phyloP scores from a whole-genome alignment of 2,797 vertebrate species.

The Rhabdomys pumilio region DNA sequence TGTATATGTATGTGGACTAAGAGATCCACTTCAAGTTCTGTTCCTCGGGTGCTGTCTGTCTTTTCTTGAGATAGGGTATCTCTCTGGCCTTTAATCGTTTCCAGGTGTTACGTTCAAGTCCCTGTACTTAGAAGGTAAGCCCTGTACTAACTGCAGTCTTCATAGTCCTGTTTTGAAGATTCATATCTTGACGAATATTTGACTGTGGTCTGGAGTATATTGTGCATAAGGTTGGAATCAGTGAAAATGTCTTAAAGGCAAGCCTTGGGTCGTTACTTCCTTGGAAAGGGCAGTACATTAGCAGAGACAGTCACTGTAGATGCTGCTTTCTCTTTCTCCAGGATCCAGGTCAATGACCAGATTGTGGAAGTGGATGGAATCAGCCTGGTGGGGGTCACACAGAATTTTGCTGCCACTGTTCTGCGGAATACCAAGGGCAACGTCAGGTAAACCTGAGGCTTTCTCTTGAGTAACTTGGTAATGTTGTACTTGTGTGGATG shows the following conservation, averaged over 20 bases:
- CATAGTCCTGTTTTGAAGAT: slow-evolving; percentile 21
- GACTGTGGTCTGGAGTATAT: not conserved
- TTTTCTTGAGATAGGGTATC: not conserved
- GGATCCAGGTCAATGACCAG: slow-evolving; percentile 99
- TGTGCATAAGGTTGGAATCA: slow-evolving; percentile 9
- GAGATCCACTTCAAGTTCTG: not conserved
- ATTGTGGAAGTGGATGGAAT: slow-evolving; percentile 99
- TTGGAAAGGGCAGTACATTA: not conserved
- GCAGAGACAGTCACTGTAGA: slow-evolving; percentile 35
- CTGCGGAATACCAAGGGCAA: slow-evolving; percentile 98
- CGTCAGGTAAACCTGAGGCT: slow-evolving; percentile 93
- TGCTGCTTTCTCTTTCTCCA: slow-evolving; percentile 85
- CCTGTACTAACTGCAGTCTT: not conserved
- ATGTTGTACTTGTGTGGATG: slow-evolving; percentile 15
- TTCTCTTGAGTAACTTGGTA: not conserved
- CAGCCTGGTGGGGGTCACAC: slow-evolving; percentile 98
- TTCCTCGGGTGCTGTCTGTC: not conserved
- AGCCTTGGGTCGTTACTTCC: not conserved
- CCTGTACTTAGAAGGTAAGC: not conserved
- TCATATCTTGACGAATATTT: not conserved
- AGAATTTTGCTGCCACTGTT: slow-evolving; percentile 98
- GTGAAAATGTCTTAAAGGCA: slow-evolving; percentile 3
- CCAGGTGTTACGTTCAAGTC: not conserved
- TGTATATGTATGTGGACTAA: not conserved
- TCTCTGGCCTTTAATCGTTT: not conserved